Evolutionary conservation across 2,113 vertebrate species (phyloP).

Genomic region (Aptenodytes patagonicus): DNA sequence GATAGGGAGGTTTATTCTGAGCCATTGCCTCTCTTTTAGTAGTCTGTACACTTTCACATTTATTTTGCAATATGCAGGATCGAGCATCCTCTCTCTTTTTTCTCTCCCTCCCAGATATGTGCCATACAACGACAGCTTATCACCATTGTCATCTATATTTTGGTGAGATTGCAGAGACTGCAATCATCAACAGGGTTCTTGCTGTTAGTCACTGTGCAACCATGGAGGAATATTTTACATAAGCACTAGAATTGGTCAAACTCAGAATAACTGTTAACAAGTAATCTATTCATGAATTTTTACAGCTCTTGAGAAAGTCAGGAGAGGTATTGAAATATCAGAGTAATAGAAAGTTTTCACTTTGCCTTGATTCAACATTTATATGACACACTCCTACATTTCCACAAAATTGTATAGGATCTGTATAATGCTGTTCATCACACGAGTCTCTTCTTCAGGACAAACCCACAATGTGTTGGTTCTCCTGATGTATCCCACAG

Average conservation of each 20-base stretch:
- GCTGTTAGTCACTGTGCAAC: not conserved
- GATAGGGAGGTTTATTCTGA: not conserved
- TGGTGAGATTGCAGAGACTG: not conserved
- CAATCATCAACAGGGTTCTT: not conserved
- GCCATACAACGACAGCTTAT: not conserved
- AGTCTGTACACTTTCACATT: not conserved
- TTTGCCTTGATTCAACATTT: not conserved
- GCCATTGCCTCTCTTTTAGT: not conserved
- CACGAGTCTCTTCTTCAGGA: not conserved
- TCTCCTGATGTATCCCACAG: not conserved
- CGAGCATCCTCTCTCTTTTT: not conserved
- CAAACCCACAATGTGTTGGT: not conserved
- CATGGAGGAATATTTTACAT: not conserved
- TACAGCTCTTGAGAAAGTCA: not conserved
- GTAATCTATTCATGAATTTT: not conserved
- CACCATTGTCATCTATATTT: not conserved
- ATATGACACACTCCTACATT: accelerated
- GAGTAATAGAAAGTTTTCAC: not conserved
- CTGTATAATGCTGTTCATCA: not conserved
- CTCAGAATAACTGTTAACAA: not conserved
- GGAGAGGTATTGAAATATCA: not conserved
- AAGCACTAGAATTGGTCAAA: not conserved
- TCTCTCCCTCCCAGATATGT: not conserved
- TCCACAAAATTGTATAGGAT: not conserved
- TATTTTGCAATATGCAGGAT: not conserved